Conservation (phyloP, 2,888 invertebrate species). For the Yponomeuta evonymella region DNA sequence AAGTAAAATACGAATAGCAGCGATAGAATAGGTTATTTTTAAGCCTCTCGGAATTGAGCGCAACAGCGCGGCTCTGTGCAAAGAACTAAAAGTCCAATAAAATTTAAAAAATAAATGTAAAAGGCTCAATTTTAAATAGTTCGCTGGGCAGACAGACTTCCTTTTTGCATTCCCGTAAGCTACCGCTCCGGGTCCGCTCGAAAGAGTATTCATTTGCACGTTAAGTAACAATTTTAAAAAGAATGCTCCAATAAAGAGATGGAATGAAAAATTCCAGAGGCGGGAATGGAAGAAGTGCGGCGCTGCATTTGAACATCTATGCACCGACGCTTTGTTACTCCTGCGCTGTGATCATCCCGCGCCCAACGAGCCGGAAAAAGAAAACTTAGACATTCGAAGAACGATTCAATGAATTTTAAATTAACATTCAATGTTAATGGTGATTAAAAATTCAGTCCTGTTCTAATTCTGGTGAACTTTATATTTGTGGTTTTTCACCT, state of each 20-base stretch:
- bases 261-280: conserved; percentile 43
- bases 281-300: conserved; percentile 25
- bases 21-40: too few species aligned
- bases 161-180: conserved; percentile 26
- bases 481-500: too few species aligned
- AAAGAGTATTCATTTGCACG: conserved; percentile 30
- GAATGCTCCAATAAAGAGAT: conserved; percentile 31
- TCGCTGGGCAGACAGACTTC: conserved; percentile 8
- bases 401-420: not conserved
- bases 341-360: not conserved
- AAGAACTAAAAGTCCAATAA: not conserved
- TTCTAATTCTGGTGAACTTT: not conserved
- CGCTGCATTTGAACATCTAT: conserved; percentile 8
- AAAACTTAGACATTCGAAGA: not conserved
- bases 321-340: not conserved
- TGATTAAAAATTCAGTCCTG: not conserved
- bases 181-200: conserved; percentile 30
- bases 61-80: not conserved
- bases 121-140: conserved; percentile 14
- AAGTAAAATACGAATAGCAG: too few species aligned
- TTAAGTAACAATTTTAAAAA: conserved; percentile 31
- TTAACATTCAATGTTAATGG: not conserved
- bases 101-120: not conserved
- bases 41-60: not conserved
- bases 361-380: not conserved